phyloP scores from a whole-genome alignment of 2,113 vertebrate genomes.

The Sinocyclocheilus maitianheensis region DNA sequence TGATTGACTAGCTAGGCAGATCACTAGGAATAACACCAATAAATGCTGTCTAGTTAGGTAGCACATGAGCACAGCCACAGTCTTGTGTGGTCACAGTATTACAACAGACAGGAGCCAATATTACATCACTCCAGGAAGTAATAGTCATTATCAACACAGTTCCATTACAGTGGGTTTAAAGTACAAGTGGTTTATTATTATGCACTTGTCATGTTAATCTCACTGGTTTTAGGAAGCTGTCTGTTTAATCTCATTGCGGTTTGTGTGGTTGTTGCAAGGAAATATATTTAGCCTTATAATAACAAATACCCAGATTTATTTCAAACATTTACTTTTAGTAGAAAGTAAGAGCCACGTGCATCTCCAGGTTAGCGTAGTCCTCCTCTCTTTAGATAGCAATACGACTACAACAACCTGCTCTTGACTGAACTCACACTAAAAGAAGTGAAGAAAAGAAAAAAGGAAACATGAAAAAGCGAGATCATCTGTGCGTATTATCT shows the following conservation, averaged over 20 bases:
- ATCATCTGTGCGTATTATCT: constrained; percentile 51
- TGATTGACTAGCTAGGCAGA: background rate
- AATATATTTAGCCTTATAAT: background rate
- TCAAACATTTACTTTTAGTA: background rate
- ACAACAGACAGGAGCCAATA: background rate
- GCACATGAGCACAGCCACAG: background rate
- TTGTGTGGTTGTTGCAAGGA: background rate
- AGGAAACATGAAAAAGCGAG: constrained; percentile 25
- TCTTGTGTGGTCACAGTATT: background rate
- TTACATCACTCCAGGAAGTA: constrained; percentile 17
- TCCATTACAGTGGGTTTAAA: constrained; percentile 4
- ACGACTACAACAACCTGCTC: constrained; percentile 3
- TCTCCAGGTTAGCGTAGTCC: background rate
- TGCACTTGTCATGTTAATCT: background rate
- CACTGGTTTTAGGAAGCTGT: background rate
- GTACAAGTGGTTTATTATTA: background rate
- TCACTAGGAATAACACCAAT: background rate
- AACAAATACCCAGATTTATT: background rate
- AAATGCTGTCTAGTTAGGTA: background rate
- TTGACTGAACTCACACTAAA: background rate
- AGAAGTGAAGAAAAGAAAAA: background rate
- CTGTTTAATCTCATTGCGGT: background rate
- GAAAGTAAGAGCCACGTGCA: background rate
- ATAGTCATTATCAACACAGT: background rate
- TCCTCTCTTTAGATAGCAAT: constrained; percentile 1